These are phyloP conservation scores for Catharus ustulatus DNA, from an alignment of 2,797 vertebrate genomes.

Conservation along the genomic window DNA sequence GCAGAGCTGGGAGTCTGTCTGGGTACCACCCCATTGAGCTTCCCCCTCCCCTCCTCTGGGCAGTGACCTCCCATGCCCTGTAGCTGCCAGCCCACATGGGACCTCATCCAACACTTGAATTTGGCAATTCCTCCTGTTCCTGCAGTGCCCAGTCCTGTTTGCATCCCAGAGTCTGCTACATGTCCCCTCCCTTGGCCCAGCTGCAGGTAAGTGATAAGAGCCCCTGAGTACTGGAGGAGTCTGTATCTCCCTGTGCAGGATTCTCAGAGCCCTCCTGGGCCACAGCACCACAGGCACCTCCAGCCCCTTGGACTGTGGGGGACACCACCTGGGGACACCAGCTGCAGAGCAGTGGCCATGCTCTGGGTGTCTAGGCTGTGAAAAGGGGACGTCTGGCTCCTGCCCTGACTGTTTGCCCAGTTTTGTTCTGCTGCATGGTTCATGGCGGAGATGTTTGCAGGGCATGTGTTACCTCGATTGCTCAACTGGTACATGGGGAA, in stretches of 20 bases:
- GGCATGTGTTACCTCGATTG: accelerated
- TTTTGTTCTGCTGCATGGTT: neutral
- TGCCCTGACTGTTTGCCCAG: neutral
- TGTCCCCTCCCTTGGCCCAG: neutral
- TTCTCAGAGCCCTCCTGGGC: neutral
- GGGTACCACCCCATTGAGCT: neutral
- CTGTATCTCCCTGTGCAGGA: neutral
- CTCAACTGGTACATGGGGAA: neutral
- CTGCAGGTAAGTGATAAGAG: conserved; percentile 30
- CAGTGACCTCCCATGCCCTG: neutral
- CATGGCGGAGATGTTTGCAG: neutral
- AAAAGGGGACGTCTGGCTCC: neutral
- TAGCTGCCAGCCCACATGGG: accelerated
- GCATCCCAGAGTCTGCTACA: neutral
- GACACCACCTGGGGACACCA: neutral
- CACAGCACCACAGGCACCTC: accelerated
- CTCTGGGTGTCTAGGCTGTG: neutral
- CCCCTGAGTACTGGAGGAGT: neutral
- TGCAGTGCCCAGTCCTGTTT: neutral
- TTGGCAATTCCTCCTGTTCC: neutral
- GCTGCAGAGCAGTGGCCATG: neutral
- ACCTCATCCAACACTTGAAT: neutral
- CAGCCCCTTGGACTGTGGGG: neutral
- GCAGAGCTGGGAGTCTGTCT: neutral
- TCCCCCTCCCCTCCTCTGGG: neutral